Conservation (phyloP, 2,113 vertebrate species). For the Actenoides lindsayi region DNA sequence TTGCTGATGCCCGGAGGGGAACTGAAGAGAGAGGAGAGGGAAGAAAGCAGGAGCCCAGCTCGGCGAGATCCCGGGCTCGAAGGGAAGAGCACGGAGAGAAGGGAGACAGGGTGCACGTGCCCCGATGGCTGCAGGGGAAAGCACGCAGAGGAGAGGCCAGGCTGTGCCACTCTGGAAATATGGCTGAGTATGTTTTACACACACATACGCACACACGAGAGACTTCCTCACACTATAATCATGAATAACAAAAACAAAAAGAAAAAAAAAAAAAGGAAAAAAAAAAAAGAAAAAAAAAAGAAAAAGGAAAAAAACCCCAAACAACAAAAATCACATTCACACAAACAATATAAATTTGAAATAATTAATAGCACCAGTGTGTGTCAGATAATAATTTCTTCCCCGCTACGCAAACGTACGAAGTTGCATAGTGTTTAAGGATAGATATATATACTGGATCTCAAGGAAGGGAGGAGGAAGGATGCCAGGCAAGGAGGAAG, state of each 20-base stretch:
- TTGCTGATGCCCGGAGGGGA: neutral
- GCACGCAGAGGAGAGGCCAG: constrained; percentile 34
- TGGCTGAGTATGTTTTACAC: constrained; percentile 90
- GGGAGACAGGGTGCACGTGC: rapidly evolving
- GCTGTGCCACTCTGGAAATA: constrained; percentile 82
- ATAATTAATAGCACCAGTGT: constrained; percentile 99
- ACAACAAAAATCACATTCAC: constrained; percentile 89
- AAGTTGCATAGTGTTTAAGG: constrained; percentile 96
- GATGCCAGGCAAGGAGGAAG: constrained; percentile 39
- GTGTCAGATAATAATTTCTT: constrained; percentile 94
- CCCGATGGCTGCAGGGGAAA: neutral
- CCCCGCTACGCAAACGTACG: constrained; percentile 88
- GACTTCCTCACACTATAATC: constrained; percentile 87
- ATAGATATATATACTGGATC: constrained; percentile 73
- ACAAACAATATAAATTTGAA: constrained; percentile 98
- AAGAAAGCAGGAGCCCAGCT: neutral
- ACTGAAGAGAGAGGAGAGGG: neutral
- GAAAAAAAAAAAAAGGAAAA: constrained; percentile 67
- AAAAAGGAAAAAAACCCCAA: constrained; percentile 62
- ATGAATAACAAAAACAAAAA: constrained; percentile 74
- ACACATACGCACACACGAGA: constrained; percentile 66
- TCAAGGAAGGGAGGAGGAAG: constrained; percentile 14
- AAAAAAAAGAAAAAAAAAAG: constrained; percentile 62
- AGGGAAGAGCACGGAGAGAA: neutral
- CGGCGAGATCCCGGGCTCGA: neutral